phyloP scores from a whole-genome alignment of 92 coral and sea anemone species.

The Diadumene lineata region DNA sequence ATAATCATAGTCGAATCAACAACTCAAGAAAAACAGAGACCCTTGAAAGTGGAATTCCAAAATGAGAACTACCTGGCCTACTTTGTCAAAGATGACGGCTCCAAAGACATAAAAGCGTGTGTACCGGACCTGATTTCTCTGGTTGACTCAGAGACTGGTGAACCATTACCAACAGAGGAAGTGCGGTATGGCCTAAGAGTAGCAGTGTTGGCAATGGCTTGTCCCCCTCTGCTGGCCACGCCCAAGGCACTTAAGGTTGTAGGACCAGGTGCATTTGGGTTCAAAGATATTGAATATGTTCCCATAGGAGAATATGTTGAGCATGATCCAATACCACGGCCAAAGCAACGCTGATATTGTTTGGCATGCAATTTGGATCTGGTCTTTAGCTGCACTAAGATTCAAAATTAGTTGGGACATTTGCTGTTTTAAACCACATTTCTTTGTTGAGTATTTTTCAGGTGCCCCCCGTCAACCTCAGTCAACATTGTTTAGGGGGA shows the following conservation, averaged over 20 bases:
- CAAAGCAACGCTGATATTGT: not conserved
- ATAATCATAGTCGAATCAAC: conserved; percentile 65
- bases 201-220: conserved; percentile 79
- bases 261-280: conserved; percentile 92
- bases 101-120: conserved; percentile 62
- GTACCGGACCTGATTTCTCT: conserved; percentile 90
- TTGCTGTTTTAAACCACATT: no score
- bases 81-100: conserved; percentile 47
- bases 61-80: conserved; percentile 87
- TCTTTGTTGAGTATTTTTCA: no score
- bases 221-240: conserved; percentile 62
- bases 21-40: conserved; percentile 20
- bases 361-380: not conserved
- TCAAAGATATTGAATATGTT: conserved; percentile 53
- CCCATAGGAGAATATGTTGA: conserved; percentile 68
- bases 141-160: conserved; percentile 87
- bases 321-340: conserved; percentile 64
- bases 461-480: no score
- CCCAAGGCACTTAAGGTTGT: conserved; percentile 66
- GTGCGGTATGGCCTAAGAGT: conserved; percentile 92
- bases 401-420: no score
- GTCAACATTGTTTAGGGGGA: no score
- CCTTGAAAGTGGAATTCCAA: conserved; percentile 71
- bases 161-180: conserved; percentile 87
- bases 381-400: no score